A percentile compares a stretch with the other conserved stretches of the same genome.
Evolutionary conservation across 2,888 invertebrate species (phyloP).

Genomic region (Leistus spinibarbis): DNA sequence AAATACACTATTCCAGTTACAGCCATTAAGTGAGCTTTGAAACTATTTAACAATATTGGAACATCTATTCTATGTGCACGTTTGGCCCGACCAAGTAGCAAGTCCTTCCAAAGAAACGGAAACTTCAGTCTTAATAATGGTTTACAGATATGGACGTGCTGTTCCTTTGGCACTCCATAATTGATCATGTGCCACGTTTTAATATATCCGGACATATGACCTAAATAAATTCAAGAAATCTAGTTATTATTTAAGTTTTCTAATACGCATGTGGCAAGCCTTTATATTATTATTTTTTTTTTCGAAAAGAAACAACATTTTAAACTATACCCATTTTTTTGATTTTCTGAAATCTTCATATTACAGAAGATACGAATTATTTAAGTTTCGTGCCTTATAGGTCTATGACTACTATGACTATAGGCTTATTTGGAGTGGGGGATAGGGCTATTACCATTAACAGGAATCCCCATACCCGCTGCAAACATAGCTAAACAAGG

Average conservation of each 20-base stretch:
- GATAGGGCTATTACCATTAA: no score
- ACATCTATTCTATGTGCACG: conserved; percentile 65
- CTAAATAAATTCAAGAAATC: conserved; percentile 46
- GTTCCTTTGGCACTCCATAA: conserved; percentile 62
- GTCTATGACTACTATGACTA: no score
- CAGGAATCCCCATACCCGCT: no score
- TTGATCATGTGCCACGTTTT: conserved; percentile 80
- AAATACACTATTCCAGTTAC: conserved; percentile 72
- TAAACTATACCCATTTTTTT: no score
- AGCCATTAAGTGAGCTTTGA: conserved; percentile 72
- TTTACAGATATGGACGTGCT: conserved; percentile 65
- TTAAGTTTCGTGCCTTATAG: no score
- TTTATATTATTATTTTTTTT: no score
- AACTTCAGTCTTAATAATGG: conserved; percentile 69
- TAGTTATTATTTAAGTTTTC: neutral
- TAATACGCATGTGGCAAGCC: no score
- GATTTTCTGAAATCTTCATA: no score
- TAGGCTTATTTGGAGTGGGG: no score
- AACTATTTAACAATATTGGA: conserved; percentile 68
- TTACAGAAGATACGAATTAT: no score
- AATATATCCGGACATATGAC: conserved; percentile 72
- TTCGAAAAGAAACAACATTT: no score
- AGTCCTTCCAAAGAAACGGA: conserved; percentile 74
- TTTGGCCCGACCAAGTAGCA: conserved; percentile 71
- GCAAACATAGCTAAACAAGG: no score